These are phyloP conservation scores for Hylia prasina DNA, from an alignment of 2,113 vertebrate species.

Conservation along the genomic window DNA sequence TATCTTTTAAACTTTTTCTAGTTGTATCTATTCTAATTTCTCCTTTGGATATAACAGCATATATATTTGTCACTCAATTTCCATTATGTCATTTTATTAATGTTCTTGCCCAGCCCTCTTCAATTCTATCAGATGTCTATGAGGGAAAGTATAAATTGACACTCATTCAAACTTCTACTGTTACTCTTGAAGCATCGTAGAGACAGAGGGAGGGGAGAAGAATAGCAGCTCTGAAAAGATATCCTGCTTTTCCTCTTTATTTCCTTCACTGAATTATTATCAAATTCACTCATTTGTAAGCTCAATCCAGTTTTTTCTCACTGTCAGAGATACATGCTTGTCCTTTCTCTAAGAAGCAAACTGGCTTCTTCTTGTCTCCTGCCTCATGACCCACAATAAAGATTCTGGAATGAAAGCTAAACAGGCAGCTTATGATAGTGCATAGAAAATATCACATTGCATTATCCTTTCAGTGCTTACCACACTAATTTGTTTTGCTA, in stretches of 20 bases:
- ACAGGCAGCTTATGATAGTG: not conserved
- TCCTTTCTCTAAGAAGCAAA: not conserved
- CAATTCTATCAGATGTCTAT: not conserved
- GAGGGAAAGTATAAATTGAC: not conserved
- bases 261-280: not conserved
- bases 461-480: not conserved
- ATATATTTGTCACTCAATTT: not conserved
- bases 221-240: not conserved
- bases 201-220: not conserved
- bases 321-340: not conserved
- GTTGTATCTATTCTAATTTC: not conserved
- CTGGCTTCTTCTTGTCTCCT: not conserved
- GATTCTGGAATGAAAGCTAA: not conserved
- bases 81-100: not conserved
- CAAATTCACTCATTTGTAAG: not conserved
- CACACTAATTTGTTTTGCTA: not conserved
- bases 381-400: not conserved
- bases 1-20: not conserved
- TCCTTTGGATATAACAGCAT: not conserved
- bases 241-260: not conserved
- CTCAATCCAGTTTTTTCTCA: not conserved
- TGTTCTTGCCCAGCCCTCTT: not conserved
- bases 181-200: not conserved
- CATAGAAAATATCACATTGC: not conserved
- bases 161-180: not conserved